phyloP scores from a whole-genome alignment of 2,113 vertebrate genomes.

The Hepsetus odoe region DNA sequence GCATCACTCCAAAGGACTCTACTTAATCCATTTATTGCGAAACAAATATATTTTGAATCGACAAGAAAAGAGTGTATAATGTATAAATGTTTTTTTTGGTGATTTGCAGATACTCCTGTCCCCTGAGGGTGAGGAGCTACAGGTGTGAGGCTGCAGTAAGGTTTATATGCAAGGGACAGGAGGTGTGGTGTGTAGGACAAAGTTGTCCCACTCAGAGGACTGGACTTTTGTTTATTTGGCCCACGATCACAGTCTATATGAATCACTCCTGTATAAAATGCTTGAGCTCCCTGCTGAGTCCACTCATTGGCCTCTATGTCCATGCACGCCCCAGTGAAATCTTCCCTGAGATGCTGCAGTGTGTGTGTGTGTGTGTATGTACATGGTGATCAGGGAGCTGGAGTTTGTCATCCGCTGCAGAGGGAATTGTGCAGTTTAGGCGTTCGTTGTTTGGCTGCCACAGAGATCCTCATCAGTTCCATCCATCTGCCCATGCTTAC shows the following conservation, averaged over 20 bases:
- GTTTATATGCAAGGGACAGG: background rate
- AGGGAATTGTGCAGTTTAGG: constrained; percentile 55
- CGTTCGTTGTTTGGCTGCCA: constrained; percentile 55
- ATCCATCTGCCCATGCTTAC: constrained; percentile 54
- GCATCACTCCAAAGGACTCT: too few species aligned
- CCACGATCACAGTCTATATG: constrained; percentile 64
- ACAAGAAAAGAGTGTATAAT: background rate
- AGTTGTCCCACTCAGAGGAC: constrained; percentile 62
- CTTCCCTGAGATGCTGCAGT: constrained; percentile 47
- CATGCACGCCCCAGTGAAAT: constrained; percentile 49
- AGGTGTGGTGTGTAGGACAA: constrained; percentile 13
- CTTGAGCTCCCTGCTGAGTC: constrained; percentile 51
- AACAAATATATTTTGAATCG: too few species aligned
- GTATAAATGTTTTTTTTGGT: too few species aligned
- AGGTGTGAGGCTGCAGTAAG: background rate
- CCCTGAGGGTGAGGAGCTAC: background rate
- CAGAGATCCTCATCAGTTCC: constrained; percentile 50
- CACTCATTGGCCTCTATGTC: constrained; percentile 55
- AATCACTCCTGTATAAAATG: constrained; percentile 68
- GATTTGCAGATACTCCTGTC: background rate
- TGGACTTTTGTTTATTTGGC: constrained; percentile 71
- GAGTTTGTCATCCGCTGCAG: constrained; percentile 62
- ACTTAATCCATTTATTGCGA: too few species aligned
- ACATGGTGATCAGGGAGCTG: constrained; percentile 5
- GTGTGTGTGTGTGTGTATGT: constrained; percentile 19